Conservation (phyloP, 2,113 vertebrate species). For the Apteryx mantelli region DNA sequence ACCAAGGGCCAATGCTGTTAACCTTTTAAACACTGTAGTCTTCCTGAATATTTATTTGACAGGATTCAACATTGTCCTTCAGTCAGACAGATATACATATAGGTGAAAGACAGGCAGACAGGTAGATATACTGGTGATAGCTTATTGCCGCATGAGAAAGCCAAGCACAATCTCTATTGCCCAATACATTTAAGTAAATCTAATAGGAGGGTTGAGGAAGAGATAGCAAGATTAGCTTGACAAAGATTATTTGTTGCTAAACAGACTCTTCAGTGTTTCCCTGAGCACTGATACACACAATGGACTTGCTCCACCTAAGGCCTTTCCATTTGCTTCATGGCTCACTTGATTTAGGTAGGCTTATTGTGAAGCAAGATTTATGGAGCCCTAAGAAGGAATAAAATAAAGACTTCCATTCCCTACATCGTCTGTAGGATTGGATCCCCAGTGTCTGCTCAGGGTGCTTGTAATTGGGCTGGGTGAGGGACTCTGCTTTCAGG, state of each 20-base stretch:
- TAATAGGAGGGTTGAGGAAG: constrained; percentile 39
- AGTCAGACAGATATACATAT: neutral
- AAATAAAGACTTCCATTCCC: constrained; percentile 41
- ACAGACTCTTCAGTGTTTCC: constrained; percentile 11
- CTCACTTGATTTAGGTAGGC: constrained; percentile 51
- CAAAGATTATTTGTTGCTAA: constrained; percentile 55
- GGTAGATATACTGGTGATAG: neutral
- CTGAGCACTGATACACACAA: neutral
- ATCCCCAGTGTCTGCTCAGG: fast-evolving
- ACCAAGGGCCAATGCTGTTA: neutral
- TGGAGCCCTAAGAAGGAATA: constrained; percentile 38
- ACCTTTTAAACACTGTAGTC: neutral
- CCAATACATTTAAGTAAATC: constrained; percentile 23
- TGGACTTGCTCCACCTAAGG: constrained; percentile 37
- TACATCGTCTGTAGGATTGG: neutral
- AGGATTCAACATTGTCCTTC: neutral
- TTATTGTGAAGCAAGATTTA: constrained; percentile 59
- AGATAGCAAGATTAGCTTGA: constrained; percentile 40
- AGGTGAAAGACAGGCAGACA: neutral
- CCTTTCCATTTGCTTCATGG: constrained; percentile 53
- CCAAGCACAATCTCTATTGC: constrained; percentile 42
- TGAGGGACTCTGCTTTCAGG: neutral
- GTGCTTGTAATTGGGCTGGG: neutral
- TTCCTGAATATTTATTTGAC: neutral
- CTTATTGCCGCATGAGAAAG: constrained; percentile 43